Conservation (phyloP, 1,140 invertebrate genomes). For the Drosophila serrata region DNA sequence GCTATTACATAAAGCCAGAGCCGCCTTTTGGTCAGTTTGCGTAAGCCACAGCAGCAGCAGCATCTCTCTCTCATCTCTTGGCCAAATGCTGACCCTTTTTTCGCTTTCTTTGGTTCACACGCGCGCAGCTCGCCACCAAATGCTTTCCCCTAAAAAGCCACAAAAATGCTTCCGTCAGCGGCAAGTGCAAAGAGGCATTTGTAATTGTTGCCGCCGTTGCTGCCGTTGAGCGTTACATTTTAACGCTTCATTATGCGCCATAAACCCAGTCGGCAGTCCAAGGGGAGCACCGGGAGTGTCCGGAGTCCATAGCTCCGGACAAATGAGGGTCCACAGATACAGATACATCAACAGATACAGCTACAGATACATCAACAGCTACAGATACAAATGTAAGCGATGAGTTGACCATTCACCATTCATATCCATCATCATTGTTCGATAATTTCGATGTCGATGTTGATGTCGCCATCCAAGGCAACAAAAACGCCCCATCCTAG, state of each 20-base stretch:
- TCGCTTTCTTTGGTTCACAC: constrained; percentile 81
- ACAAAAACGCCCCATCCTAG: constrained; percentile 16
- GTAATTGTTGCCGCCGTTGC: constrained; percentile 71
- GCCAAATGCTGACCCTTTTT: constrained; percentile 70
- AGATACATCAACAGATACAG: constrained; percentile 1
- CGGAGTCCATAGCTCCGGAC: constrained; percentile 7
- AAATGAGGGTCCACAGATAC: constrained; percentile 60
- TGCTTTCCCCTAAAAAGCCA: constrained; percentile 76
- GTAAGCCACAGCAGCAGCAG: constrained; percentile 51
- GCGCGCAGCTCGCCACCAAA: constrained; percentile 60
- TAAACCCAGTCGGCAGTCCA: constrained; percentile 52
- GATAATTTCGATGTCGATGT: constrained; percentile 44
- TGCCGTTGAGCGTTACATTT: constrained; percentile 76
- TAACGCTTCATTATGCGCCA: constrained; percentile 80
- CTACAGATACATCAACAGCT: constrained; percentile 33
- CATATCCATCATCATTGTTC: constrained; percentile 60
- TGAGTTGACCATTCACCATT: constrained; percentile 61
- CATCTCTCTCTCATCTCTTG: constrained; percentile 38
- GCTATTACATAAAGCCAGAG: constrained; percentile 65
- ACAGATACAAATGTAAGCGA: constrained; percentile 19
- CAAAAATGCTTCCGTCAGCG: constrained; percentile 79
- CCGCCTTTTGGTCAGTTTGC: constrained; percentile 63
- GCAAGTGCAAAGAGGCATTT: constrained; percentile 77
- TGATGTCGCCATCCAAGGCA: constrained; percentile 34
- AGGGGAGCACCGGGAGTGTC: constrained; percentile 3